Evolutionary conservation across 2,888 invertebrate genomes (phyloP).

Genomic region (Tetropium fuscum): DNA sequence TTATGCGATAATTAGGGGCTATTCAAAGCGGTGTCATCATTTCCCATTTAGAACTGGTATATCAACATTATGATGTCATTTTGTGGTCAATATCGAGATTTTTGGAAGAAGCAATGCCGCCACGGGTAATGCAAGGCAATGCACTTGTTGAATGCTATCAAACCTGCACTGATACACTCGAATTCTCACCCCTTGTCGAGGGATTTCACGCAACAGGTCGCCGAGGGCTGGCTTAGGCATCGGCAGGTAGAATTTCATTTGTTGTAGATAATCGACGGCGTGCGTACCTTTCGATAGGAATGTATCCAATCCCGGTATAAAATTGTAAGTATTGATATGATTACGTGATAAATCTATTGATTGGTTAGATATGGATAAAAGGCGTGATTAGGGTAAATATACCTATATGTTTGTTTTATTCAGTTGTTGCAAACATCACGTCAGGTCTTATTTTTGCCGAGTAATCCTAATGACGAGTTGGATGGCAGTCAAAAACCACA

Average conservation of each 20-base stretch:
- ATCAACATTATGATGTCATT: constrained; percentile 39
- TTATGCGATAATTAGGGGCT: constrained; percentile 31
- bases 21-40: constrained; percentile 40
- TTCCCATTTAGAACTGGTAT: constrained; percentile 42
- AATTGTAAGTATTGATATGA: neutral
- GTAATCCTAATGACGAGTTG: neutral
- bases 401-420: neutral
- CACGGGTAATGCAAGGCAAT: neutral
- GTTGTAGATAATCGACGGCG: constrained; percentile 13
- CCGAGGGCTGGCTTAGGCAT: neutral
- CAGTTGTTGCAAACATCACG: neutral
- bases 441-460: neutral
- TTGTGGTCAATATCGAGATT: constrained; percentile 16
- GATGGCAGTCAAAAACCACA: neutral
- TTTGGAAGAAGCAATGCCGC: constrained; percentile 5
- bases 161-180: constrained; percentile 29
- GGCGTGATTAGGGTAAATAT: constrained; percentile 12
- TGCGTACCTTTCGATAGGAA: neutral
- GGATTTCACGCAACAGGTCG: constrained; percentile 27
- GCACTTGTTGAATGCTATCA: constrained; percentile 29
- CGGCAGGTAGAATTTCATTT: constrained; percentile 27
- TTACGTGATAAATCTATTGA: neutral
- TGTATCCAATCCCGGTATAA: constrained; percentile 1
- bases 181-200: constrained; percentile 32
- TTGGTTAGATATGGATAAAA: constrained; percentile 2